Evolutionary conservation across 2,888 invertebrate genomes (phyloP).

Genomic region (Deilephila elpenor): DNA sequence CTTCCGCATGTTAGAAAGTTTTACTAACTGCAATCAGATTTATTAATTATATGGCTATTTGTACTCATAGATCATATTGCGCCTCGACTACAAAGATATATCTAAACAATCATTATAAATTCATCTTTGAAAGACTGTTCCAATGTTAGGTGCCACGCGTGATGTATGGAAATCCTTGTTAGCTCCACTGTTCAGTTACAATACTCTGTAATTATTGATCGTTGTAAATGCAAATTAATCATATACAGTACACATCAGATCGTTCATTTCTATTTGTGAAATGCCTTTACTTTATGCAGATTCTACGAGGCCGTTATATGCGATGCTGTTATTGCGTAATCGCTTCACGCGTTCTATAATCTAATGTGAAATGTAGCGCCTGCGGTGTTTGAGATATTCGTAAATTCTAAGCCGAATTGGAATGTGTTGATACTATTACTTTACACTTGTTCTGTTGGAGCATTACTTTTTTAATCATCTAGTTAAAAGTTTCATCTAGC

Average conservation of each 20-base stretch:
- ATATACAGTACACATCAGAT: conserved; percentile 12
- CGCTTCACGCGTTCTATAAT: neutral
- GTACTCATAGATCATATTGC: neutral
- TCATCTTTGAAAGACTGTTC: conserved; percentile 5
- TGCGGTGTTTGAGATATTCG: neutral
- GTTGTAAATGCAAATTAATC: conserved; percentile 24
- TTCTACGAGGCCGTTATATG: neutral
- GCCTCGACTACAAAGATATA: conserved; percentile 6
- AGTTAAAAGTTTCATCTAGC: no score
- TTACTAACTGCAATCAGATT: neutral
- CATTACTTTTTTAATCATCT: no score
- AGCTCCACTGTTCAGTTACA: conserved; percentile 16
- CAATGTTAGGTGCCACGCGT: conserved; percentile 1
- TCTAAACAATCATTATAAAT: conserved; percentile 3
- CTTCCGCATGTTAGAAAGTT: neutral
- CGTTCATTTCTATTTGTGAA: neutral
- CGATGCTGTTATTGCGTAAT: neutral
- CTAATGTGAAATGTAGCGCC: neutral
- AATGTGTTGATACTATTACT: neutral
- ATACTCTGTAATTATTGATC: conserved; percentile 13
- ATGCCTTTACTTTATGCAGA: neutral
- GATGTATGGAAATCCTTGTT: conserved; percentile 9
- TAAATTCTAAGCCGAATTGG: neutral
- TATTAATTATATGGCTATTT: neutral
- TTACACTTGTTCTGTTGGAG: neutral